phyloP scores from a whole-genome alignment of 2,113 vertebrate genomes.

The Alectura lathami region DNA sequence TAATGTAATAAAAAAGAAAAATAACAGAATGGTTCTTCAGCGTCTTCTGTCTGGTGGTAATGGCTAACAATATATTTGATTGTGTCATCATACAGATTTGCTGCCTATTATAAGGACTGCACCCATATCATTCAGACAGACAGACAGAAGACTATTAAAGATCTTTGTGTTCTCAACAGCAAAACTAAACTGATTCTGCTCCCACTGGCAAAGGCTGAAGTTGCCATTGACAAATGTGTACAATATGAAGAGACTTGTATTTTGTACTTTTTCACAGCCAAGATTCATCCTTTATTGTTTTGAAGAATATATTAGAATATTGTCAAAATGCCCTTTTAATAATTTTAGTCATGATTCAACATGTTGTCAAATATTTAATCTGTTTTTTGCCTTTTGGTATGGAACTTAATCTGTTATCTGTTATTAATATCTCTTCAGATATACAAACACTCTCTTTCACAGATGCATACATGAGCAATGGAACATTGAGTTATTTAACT shows the following conservation, averaged over 20 bases:
- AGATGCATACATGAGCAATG: neutral
- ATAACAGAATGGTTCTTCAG: neutral
- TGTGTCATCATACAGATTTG: neutral
- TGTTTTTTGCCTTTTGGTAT: neutral
- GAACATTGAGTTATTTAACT: neutral
- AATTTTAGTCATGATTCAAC: neutral
- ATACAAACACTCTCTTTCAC: neutral
- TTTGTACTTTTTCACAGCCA: neutral
- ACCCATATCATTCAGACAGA: neutral
- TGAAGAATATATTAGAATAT: neutral
- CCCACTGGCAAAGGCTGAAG: neutral
- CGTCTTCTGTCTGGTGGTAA: neutral
- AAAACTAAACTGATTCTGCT: neutral
- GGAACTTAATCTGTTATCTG: slow-evolving; percentile 1
- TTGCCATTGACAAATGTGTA: neutral
- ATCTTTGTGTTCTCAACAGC: neutral
- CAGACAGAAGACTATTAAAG: neutral
- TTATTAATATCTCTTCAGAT: neutral
- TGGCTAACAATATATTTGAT: neutral
- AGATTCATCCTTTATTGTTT: neutral
- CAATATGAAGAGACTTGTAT: neutral
- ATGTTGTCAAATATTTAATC: slow-evolving; percentile 14
- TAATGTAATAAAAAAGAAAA: neutral
- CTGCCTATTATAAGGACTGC: neutral
- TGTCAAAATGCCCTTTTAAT: neutral